Base-by-base conservation (phyloP, 1,140 invertebrate species). In the Diachasma alloeum region DNA sequence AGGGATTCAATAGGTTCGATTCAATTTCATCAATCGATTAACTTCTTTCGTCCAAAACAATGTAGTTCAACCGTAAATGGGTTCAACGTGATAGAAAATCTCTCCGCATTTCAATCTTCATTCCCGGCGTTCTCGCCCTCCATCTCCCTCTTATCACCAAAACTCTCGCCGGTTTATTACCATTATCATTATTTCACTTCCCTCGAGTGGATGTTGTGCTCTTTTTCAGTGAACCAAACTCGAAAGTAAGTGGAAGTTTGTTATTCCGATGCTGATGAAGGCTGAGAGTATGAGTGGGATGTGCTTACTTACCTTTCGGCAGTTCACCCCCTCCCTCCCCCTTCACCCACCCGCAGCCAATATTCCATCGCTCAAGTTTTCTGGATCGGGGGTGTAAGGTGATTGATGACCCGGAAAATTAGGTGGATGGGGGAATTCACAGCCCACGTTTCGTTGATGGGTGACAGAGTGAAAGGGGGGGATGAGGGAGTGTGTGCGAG, bases 331-430 rank as follows among this genome's bases (percentile, higher is more conserved):
- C 13, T 42, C 39, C n/a, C 48, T n/a, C 6, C n/a, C 48, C n/a
- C 17, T 56, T 15, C 15, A 4, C 5, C 22, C 10, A 10, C 10
- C 53, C 9, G 4, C 17, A 5, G 10, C 36, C 15, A 22, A 74
- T 53, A 31, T 69, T 19, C n/a, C 72, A 78, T 78, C 59, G 67
- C 66, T 71, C 76, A 74, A 74, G 71, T 67, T 71, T 53, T 39
- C 66, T 36, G 66, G 19, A 46, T 72, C 24, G 42, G 37, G 22
- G 48, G 31, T 68, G 36, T 39, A 68, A 44, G 46, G 76, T 77
- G 76, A 78, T 78, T 78, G 76, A 78, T 78, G 76, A 71, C 76
- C 72, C 69, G 72, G 76, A 78, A 78, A 78, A 78, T 78, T 78
- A 78, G 76, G 76, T 71, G 66, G 72, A 74, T 53, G 72, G 71